These are phyloP conservation scores for Leucophenga varia DNA, from an alignment of 1,140 invertebrate species.

Conservation along the genomic window DNA sequence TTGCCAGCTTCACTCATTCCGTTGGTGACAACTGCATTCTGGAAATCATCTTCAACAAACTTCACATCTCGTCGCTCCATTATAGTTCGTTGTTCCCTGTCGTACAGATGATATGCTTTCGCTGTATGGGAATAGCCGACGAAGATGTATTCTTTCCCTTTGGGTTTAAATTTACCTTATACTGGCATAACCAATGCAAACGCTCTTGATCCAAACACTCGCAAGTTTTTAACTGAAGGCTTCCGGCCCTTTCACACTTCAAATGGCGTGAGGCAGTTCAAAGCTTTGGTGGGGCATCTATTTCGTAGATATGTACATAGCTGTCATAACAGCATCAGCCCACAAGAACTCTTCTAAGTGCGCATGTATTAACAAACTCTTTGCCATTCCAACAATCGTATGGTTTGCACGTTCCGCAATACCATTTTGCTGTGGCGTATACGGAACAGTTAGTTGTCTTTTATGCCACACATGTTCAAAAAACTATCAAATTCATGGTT, in stretches of 20 bases:
- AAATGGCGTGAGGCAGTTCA: neutral
- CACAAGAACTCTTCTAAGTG: neutral
- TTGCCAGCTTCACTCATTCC: neutral
- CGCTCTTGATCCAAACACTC: conserved; percentile 3
- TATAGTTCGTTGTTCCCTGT: neutral
- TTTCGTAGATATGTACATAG: neutral
- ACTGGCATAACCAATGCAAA: conserved; percentile 3
- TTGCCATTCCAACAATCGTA: conserved; percentile 1
- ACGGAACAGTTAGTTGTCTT: neutral
- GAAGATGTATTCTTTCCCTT: conserved; percentile 1
- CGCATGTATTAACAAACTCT: neutral
- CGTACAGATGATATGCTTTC: conserved; percentile 4
- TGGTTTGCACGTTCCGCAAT: conserved; percentile 4
- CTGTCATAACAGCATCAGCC: conserved; percentile 1
- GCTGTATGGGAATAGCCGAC: conserved; percentile 2
- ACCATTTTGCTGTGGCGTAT: conserved; percentile 4
- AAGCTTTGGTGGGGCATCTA: neutral
- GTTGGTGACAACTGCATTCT: no score
- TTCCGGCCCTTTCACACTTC: no score
- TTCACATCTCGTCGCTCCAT: conserved; percentile 1
- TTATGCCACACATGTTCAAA: neutral
- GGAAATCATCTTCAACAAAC: neutral
- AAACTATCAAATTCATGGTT: neutral
- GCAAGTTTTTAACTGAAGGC: neutral
- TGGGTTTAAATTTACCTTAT: neutral